Base-by-base conservation (phyloP, 2,797 vertebrate species). In the Simalia tracyae region DNA sequence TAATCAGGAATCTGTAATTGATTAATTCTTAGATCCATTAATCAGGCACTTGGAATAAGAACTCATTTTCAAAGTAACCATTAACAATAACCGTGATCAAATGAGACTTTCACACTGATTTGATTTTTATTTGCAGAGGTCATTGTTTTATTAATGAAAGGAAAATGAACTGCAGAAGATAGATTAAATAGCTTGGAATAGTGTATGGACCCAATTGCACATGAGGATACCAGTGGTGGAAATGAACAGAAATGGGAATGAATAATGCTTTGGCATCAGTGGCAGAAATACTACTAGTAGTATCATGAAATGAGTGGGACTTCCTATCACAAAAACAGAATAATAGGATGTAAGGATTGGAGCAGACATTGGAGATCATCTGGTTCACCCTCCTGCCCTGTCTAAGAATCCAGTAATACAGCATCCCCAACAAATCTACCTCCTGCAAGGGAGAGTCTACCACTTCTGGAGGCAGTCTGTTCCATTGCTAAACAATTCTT, bases 141-240 rank as follows among this genome's bases (percentile, higher is more conserved):
- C 90, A 93, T 87, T 93, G 93, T 91, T 93, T 89, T 92, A 87
- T 93, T 93, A 93, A 93, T 93, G 92, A 91, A 93, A 89, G 87
- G 90, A 91, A 93, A 93, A 91, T 93, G 93, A 93, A 91, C 84
- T 93, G 85, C 88, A 93, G 88, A 90, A 92, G 92, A 90, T 90
- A 76, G 86, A 92, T 92, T 92, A 90, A 92, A 92, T 64, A 92
- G 89, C 85, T 87, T n/a, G 72, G 86, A 88, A 88, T 87, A 59
- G 59, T 87, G 86, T 66, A 90, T 46, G 89, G 92, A 86, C 50
- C 42, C 63, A 87, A 84, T 36, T 84, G 72, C 92, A 64, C 42
- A 86, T 10, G 56, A 76, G 24, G 66, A 56, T 72, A 84, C 59
- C 3, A 28, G 50, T 19, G 12, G 59, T 15, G 60, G 50, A 61